Conservation (phyloP, 2,113 vertebrate species). For the Enhydra lutris region DNA sequence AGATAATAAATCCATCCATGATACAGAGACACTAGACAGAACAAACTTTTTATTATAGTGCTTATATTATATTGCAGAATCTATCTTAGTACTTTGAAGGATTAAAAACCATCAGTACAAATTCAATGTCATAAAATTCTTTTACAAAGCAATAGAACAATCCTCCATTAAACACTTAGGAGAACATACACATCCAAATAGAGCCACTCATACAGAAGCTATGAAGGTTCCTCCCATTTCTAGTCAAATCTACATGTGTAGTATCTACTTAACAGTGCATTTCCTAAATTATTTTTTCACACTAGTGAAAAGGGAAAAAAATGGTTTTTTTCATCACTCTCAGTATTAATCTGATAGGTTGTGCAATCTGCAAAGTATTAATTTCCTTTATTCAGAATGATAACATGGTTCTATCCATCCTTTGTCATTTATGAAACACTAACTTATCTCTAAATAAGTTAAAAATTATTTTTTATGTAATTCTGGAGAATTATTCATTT, state of each 20-base stretch:
- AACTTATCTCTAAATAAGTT: constrained; percentile 18
- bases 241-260: background rate
- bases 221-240: background rate
- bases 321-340: background rate
- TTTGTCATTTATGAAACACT: constrained; percentile 54
- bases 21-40: background rate
- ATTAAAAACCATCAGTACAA: background rate
- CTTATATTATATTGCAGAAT: background rate
- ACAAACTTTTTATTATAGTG: background rate
- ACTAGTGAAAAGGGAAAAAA: background rate
- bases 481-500: background rate
- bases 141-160: background rate
- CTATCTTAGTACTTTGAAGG: background rate
- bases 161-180: background rate
- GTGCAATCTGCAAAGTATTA: background rate
- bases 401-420: background rate
- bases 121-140: background rate
- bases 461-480: constrained; percentile 14
- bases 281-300: background rate
- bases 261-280: background rate
- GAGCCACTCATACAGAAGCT: background rate
- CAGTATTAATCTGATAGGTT: background rate
- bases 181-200: background rate
- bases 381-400: constrained; percentile 45
- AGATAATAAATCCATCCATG: background rate